Conservation (phyloP, 2,113 vertebrate genomes). For the Datnioides undecimradiatus region DNA sequence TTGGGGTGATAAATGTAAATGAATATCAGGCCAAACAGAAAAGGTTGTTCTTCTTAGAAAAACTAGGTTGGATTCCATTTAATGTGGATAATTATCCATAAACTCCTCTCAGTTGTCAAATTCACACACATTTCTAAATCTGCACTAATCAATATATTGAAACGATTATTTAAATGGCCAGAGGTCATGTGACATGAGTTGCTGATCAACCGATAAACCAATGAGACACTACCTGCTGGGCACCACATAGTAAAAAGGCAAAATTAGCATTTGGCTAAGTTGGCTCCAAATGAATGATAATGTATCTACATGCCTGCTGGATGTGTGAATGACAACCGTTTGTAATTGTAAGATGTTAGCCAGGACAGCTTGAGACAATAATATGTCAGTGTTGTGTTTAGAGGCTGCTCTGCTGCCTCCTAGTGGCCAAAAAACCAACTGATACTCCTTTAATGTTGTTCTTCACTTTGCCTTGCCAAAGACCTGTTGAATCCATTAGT, state of each 20-base stretch:
- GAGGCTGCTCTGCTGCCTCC: neutral
- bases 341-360: too few relatives aligned
- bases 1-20: neutral
- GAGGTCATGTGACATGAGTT: neutral
- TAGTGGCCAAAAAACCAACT: neutral
- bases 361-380: too few relatives aligned
- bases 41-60: neutral
- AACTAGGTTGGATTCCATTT: neutral
- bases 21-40: neutral
- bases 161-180: neutral
- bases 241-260: neutral
- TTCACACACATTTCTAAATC: neutral
- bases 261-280: neutral
- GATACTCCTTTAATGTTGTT: too few relatives aligned
- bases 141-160: neutral
- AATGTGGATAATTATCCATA: neutral
- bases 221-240: neutral
- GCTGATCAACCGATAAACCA: neutral
- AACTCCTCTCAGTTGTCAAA: neutral
- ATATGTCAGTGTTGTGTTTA: neutral
- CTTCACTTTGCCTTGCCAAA: neutral
- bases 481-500: neutral
- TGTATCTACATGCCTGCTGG: neutral
- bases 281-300: neutral
- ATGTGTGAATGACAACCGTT: too few relatives aligned